Percentiles rank a stretch among this genome's conserved stretches.
Conservation (phyloP, 2,113 vertebrate genomes). For the Rhinolophus sinicus region DNA sequence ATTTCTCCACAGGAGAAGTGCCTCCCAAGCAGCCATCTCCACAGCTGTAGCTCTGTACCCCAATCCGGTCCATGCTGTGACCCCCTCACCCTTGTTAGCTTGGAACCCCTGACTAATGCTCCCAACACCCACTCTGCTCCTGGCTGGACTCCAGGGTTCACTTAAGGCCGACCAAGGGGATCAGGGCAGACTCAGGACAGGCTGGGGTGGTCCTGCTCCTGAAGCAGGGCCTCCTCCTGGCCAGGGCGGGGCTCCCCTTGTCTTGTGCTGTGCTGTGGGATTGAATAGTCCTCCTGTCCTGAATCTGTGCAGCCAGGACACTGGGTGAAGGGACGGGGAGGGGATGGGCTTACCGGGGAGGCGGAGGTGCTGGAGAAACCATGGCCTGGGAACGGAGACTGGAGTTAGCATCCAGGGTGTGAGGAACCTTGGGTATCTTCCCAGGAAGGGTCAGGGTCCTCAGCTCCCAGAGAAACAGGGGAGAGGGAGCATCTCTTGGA, state of each 20-base stretch:
- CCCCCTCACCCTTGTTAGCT: not conserved
- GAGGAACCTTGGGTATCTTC: not conserved
- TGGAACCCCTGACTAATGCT: not conserved
- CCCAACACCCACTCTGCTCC: rapidly evolving
- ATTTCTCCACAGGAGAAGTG: not conserved
- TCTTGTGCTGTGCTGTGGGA: rapidly evolving
- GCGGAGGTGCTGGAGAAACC: no score
- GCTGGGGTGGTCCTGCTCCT: rapidly evolving
- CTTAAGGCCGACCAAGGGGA: not conserved
- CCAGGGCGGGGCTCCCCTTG: rapidly evolving
- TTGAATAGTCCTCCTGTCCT: no score
- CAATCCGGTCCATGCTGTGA: rapidly evolving
- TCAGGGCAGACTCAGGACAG: no score
- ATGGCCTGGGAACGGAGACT: not conserved
- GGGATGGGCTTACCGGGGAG: not conserved
- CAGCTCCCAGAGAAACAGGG: not conserved
- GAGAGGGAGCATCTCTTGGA: no score
- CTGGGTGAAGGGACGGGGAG: no score
- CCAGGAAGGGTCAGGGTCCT: rapidly evolving
- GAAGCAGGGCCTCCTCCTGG: rapidly evolving
- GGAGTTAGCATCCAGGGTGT: not conserved
- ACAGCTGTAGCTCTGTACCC: rapidly evolving
- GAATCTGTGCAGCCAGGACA: not conserved
- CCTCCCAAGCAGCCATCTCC: not conserved
- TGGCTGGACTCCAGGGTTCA: not conserved